A percentile compares a stretch with the other conserved stretches of the same genome.
Evolutionary conservation across 2,113 vertebrate species (phyloP).

Genomic region (Cyanistes caeruleus): DNA sequence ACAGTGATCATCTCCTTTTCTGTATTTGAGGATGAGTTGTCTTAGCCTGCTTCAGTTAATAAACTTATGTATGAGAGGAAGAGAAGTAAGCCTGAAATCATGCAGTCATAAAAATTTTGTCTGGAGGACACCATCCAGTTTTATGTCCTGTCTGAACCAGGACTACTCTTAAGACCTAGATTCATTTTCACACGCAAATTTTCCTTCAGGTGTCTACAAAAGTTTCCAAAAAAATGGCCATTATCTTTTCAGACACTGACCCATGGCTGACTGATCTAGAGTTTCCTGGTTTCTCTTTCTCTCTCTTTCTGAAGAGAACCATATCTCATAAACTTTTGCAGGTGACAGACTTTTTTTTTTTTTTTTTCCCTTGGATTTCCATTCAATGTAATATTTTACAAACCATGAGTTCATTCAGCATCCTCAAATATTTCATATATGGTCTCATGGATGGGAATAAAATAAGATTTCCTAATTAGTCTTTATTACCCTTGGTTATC

Average conservation of each 20-base stretch:
- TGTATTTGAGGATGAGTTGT: neutral
- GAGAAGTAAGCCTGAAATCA: neutral
- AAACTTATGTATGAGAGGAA: neutral
- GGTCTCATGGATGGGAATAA: neutral
- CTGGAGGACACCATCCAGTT: neutral
- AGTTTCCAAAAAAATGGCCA: neutral
- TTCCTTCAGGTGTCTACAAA: neutral
- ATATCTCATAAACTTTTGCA: neutral
- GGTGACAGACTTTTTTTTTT: neutral
- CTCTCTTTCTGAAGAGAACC: neutral
- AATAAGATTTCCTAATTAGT: neutral
- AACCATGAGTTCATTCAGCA: neutral
- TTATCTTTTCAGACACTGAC: neutral
- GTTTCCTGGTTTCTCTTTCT: neutral
- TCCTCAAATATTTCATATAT: neutral
- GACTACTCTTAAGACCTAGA: neutral
- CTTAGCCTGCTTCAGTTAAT: neutral
- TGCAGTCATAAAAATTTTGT: neutral
- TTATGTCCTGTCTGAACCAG: neutral
- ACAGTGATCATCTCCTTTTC: neutral
- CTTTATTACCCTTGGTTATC: neutral
- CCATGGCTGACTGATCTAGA: neutral
- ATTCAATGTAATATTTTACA: neutral
- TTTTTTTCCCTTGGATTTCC: neutral
- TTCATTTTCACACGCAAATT: neutral